A percentile compares a stretch with the other conserved stretches of the same genome.
Evolutionary conservation across 2,797 vertebrate genomes (phyloP).

Genomic region (Sciurus vulgaris): DNA sequence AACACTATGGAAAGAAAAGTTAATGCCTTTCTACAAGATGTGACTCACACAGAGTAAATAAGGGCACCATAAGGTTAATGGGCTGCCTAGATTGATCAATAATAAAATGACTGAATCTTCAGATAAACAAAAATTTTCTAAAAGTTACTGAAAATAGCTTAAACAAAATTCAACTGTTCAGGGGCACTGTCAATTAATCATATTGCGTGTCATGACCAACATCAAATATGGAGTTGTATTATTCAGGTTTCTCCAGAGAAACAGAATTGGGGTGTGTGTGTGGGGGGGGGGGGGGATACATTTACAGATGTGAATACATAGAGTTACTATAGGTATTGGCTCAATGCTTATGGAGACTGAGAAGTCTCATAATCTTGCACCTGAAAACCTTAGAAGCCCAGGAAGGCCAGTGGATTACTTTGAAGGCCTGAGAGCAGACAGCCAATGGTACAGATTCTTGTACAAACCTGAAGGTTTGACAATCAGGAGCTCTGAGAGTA

Average conservation of each 20-base stretch:
- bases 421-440: background rate
- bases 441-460: background rate
- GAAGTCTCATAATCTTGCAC: background rate
- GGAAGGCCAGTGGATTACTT: background rate
- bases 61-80: background rate
- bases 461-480: background rate
- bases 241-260: background rate
- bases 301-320: background rate
- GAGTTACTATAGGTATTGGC: background rate
- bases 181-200: background rate
- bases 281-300: background rate
- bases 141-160: slow-evolving; percentile 1
- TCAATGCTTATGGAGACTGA: background rate
- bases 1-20: background rate
- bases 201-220: background rate
- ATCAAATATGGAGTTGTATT: slow-evolving; percentile 21
- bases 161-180: slow-evolving; percentile 7
- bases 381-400: background rate
- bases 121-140: slow-evolving; percentile 47
- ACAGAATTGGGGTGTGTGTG: background rate
- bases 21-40: background rate
- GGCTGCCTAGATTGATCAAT: background rate
- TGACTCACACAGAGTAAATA: background rate
- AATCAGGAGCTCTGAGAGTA: background rate
- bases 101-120: background rate